Percentiles rank a stretch among this genome's conserved stretches.
Conservation (phyloP, 2,797 vertebrate species). For the Liasis olivaceus region DNA sequence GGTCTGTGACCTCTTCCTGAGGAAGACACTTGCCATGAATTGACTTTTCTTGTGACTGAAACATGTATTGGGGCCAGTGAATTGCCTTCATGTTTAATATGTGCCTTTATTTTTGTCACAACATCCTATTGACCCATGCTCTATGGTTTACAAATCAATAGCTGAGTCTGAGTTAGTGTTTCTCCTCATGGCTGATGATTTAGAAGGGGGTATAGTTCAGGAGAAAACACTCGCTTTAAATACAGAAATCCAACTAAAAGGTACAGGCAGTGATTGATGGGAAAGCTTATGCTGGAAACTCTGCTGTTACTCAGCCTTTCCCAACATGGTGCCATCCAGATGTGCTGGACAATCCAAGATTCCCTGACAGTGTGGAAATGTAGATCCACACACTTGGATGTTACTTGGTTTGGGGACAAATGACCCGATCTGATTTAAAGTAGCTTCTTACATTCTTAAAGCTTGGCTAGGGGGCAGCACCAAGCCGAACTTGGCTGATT, state of each 20-base stretch:
- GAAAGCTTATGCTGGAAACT: background rate
- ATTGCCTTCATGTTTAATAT: background rate
- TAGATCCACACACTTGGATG: background rate
- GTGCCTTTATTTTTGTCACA: background rate
- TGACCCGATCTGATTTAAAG: background rate
- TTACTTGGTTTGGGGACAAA: background rate
- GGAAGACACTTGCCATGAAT: background rate
- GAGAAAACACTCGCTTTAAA: background rate
- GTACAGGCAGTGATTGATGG: background rate
- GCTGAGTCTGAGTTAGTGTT: background rate
- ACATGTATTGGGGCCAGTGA: background rate
- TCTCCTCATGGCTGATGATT: background rate
- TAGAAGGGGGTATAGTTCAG: background rate
- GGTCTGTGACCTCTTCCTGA: background rate
- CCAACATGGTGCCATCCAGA: background rate
- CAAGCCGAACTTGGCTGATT: background rate
- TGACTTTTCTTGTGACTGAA: background rate
- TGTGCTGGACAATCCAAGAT: background rate
- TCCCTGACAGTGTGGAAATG: background rate
- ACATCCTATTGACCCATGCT: background rate
- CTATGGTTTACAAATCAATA: background rate
- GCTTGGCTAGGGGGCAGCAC: background rate
- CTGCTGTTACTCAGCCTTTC: background rate
- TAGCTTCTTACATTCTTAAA: background rate
- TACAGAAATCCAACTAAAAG: background rate